Evolutionary conservation across 2,113 vertebrate species (phyloP).

Genomic region (Rousettus leschenaultii): DNA sequence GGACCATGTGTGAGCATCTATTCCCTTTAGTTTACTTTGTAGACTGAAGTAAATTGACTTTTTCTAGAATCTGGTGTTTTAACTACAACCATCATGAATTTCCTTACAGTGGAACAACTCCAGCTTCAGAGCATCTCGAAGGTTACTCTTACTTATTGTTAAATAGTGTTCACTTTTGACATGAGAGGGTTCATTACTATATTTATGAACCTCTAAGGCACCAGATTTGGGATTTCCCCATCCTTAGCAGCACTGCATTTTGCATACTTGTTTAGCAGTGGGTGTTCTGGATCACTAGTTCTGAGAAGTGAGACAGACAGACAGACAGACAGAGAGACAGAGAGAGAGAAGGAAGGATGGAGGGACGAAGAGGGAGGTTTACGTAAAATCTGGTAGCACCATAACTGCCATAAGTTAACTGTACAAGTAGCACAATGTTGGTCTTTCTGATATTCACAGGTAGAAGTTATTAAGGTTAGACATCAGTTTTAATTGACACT

Average conservation of each 20-base stretch:
- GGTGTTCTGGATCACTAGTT: constrained; percentile 66
- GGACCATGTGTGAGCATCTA: constrained; percentile 29
- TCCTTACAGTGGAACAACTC: constrained; percentile 74
- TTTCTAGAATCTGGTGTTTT: constrained; percentile 6
- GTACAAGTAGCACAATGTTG: not conserved
- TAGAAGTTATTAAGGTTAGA: constrained; percentile 57
- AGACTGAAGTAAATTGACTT: constrained; percentile 40
- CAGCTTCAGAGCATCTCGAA: constrained; percentile 77
- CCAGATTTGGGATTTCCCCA: not conserved
- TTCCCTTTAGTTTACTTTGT: constrained; percentile 21
- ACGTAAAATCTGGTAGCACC: not conserved
- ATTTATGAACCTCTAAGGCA: constrained; percentile 64
- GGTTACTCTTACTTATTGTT: constrained; percentile 74
- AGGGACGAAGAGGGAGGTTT: too few relatives aligned
- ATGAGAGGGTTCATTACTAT: constrained; percentile 11
- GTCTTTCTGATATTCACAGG: constrained; percentile 37
- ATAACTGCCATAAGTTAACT: not conserved
- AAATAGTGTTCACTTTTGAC: constrained; percentile 80
- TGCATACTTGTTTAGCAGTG: constrained; percentile 74
- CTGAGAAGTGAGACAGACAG: constrained; percentile 59
- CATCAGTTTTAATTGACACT: constrained; percentile 61
- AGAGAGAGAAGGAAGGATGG: not conserved
- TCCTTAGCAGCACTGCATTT: constrained; percentile 66
- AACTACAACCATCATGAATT: constrained; percentile 59
- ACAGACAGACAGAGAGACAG: constrained; percentile 57